Percentiles rank a stretch among this genome's conserved stretches.
Evolutionary conservation across 1,140 invertebrate genomes (phyloP).

Genomic region (Drosophila subpulchrella): DNA sequence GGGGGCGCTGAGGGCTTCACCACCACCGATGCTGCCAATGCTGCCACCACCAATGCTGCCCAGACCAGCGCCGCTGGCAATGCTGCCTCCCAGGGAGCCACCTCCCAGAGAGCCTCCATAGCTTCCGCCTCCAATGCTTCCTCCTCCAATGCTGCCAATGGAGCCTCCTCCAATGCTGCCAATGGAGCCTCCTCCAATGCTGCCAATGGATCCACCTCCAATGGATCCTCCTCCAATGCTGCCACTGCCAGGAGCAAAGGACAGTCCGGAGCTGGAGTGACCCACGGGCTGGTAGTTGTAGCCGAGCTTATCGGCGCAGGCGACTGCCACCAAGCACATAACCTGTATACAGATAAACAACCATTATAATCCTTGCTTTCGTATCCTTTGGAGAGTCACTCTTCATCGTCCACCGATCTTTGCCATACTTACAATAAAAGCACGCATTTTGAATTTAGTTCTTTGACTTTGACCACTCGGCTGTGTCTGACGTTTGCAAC

Average conservation of each 20-base stretch:
- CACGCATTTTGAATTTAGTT: conserved; percentile 80
- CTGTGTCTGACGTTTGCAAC: conserved; percentile 70
- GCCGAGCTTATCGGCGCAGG: conserved; percentile 76
- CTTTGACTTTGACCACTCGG: conserved; percentile 72
- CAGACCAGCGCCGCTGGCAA: conserved; percentile 24
- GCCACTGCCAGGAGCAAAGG: conserved; percentile 59
- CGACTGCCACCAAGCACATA: conserved; percentile 76
- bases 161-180: conserved; percentile 21
- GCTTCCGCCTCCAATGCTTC: conserved; percentile 7
- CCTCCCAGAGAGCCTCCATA: conserved; percentile 4
- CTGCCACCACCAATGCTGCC: conserved; percentile 30
- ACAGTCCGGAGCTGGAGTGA: conserved; percentile 68
- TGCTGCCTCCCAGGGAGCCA: conserved; percentile 19
- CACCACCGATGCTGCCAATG: conserved; percentile 34
- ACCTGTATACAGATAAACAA: conserved; percentile 41
- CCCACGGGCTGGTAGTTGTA: conserved; percentile 79
- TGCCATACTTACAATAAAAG: conserved; percentile 74
- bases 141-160: conserved; percentile 18
- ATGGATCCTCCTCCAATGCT: conserved; percentile 19
- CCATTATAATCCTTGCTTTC: conserved; percentile 40
- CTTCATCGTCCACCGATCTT: neutral
- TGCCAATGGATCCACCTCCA: conserved; percentile 11
- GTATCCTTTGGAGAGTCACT: conserved; percentile 10
- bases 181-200: conserved; percentile 4
- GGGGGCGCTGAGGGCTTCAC: conserved; percentile 47